Evolutionary conservation across 2,797 vertebrate genomes (phyloP).

Genomic region (Thalassophryne amazonica): DNA sequence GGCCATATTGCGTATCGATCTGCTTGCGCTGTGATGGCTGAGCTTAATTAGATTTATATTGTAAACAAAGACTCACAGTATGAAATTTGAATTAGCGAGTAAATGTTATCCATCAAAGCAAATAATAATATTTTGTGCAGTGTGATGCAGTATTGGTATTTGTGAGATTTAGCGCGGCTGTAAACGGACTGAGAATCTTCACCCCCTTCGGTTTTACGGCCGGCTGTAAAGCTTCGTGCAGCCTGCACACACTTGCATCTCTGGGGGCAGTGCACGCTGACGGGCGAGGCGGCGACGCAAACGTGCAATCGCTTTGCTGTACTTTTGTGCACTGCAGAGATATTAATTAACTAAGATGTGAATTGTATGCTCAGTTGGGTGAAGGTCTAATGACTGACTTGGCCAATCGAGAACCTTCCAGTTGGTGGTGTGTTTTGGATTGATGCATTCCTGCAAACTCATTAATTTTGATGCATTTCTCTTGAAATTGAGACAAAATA

Average conservation of each 20-base stretch:
- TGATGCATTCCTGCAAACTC: too few relatives aligned
- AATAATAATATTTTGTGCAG: conserved; percentile 69
- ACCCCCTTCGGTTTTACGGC: conserved; percentile 38
- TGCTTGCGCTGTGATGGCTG: conserved; percentile 65
- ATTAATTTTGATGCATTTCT: too few relatives aligned
- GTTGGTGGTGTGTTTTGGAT: too few relatives aligned
- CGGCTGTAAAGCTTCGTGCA: conserved; percentile 30
- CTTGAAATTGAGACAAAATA: too few relatives aligned
- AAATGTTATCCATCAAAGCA: conserved; percentile 80
- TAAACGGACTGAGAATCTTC: conserved; percentile 44
- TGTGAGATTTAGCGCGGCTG: conserved; percentile 64
- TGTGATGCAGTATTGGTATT: conserved; percentile 70
- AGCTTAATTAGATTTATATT: conserved; percentile 89
- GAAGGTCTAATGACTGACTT: too few relatives aligned
- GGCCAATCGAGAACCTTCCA: too few relatives aligned
- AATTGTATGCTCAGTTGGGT: too few relatives aligned
- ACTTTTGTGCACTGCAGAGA: too few relatives aligned
- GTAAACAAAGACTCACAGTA: conserved; percentile 83
- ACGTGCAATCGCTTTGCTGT: background rate
- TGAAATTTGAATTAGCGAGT: conserved; percentile 78
- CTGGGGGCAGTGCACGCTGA: conserved; percentile 22
- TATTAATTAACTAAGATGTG: too few relatives aligned
- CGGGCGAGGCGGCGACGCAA: conserved; percentile 20
- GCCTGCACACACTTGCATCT: background rate
- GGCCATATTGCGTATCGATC: conserved; percentile 88